Conservation (phyloP, 2,113 vertebrate genomes). For the Peromyscus californicus region DNA sequence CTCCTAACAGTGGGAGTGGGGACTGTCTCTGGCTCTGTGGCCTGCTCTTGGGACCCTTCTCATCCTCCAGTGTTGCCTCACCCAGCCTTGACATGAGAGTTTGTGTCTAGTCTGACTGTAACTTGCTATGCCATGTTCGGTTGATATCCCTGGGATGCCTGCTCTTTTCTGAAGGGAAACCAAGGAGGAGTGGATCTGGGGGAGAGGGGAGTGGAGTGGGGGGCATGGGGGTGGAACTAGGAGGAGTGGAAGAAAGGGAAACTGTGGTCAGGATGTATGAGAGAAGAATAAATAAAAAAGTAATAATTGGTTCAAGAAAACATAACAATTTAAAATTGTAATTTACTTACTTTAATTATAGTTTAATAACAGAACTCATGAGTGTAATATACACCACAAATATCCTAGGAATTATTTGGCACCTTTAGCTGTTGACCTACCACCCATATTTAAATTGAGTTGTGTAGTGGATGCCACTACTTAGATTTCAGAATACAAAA, state of each 20-base stretch:
- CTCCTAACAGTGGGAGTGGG: too few species aligned
- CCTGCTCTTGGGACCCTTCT: too few species aligned
- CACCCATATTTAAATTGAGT: conserved; percentile 28
- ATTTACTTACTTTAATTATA: background rate
- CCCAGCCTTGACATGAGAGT: background rate
- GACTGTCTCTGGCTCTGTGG: too few species aligned
- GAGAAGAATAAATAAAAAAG: background rate
- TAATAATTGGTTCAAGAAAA: background rate
- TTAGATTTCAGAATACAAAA: background rate
- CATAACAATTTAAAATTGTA: conserved; percentile 32
- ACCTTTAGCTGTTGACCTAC: background rate
- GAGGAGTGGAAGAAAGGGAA: background rate
- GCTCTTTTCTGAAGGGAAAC: background rate
- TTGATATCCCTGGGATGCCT: background rate
- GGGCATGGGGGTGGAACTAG: background rate
- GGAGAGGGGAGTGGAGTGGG: background rate
- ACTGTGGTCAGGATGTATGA: background rate
- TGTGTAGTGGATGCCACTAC: background rate
- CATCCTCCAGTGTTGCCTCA: too few species aligned
- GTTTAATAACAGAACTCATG: background rate
- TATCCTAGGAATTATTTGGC: background rate
- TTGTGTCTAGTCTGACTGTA: background rate
- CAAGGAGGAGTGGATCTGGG: background rate
- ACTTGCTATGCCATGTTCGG: background rate
- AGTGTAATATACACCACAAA: background rate